Evolutionary conservation across 2,888 invertebrate species (phyloP).

Genomic region (Brachypalpus laphriformis): DNA sequence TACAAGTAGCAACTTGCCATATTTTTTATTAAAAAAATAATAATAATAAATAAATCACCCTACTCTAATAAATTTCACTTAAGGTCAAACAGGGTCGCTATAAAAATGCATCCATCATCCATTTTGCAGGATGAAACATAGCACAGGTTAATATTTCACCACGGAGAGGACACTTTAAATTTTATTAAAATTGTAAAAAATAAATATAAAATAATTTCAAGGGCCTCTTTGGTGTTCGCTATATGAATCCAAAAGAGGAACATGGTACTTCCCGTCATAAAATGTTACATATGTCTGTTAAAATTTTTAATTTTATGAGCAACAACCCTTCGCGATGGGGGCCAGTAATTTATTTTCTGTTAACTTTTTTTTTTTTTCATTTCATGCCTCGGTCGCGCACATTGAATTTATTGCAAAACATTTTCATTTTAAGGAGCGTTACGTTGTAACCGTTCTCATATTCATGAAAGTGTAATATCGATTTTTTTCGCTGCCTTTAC

Average conservation of each 20-base stretch:
- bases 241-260: slow-evolving; percentile 1
- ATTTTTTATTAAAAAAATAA: neutral
- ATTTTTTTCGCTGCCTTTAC: slow-evolving; percentile 39
- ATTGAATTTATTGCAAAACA: slow-evolving; percentile 69
- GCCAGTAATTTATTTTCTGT: slow-evolving; percentile 36
- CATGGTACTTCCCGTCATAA: slow-evolving; percentile 35
- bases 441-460: slow-evolving; percentile 29
- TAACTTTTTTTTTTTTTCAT: slow-evolving; percentile 19
- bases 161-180: slow-evolving; percentile 21
- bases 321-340: slow-evolving; percentile 23
- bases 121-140: slow-evolving; percentile 13
- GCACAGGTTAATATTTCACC: slow-evolving; percentile 1
- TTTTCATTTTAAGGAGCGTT: slow-evolving; percentile 48
- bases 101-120: slow-evolving; percentile 8
- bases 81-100: slow-evolving; percentile 12
- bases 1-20: neutral
- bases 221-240: neutral
- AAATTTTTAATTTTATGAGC: slow-evolving; percentile 62
- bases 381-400: neutral
- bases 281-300: slow-evolving; percentile 56
- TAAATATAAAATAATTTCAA: slow-evolving; percentile 35
- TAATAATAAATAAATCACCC: neutral
- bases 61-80: slow-evolving; percentile 2
- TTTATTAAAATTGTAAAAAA: slow-evolving; percentile 43
- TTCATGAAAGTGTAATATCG: slow-evolving; percentile 63